Evolutionary conservation across 2,888 invertebrate genomes (phyloP).

Genomic region (Rotaria sp.): DNA sequence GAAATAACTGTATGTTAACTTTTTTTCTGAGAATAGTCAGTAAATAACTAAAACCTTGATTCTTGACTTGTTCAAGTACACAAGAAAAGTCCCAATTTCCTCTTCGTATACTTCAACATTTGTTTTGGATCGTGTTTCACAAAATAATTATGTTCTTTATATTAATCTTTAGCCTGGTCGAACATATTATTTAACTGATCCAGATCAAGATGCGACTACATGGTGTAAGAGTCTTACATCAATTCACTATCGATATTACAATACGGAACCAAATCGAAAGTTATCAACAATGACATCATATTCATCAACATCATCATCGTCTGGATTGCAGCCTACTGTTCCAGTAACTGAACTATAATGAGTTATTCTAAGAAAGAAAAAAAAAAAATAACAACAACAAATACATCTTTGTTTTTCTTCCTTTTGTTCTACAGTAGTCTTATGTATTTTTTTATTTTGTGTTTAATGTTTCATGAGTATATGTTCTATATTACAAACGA

Average conservation of each 20-base stretch:
- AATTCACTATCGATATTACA: background rate
- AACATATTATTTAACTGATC: slow-evolving; percentile 27
- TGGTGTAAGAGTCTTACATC: background rate
- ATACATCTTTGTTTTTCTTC: background rate
- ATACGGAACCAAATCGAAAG: background rate
- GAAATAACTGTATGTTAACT: no score
- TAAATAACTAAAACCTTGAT: no score
- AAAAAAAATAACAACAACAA: background rate
- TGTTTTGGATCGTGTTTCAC: no score
- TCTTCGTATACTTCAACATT: no score
- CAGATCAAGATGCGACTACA: background rate
- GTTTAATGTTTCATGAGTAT: background rate
- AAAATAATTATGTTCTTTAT: background rate
- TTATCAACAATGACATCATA: background rate
- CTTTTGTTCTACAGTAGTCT: background rate
- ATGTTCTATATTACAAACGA: background rate
- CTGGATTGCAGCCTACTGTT: background rate
- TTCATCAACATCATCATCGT: background rate
- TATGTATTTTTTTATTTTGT: background rate
- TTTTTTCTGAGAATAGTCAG: no score
- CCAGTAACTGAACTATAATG: background rate
- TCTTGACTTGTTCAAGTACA: no score
- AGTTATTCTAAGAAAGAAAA: background rate
- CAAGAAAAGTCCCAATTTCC: no score
- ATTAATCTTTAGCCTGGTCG: background rate